These are phyloP conservation scores for Rhagoletis pomonella DNA, from an alignment of 1,140 invertebrate species.

Conservation along the genomic window DNA sequence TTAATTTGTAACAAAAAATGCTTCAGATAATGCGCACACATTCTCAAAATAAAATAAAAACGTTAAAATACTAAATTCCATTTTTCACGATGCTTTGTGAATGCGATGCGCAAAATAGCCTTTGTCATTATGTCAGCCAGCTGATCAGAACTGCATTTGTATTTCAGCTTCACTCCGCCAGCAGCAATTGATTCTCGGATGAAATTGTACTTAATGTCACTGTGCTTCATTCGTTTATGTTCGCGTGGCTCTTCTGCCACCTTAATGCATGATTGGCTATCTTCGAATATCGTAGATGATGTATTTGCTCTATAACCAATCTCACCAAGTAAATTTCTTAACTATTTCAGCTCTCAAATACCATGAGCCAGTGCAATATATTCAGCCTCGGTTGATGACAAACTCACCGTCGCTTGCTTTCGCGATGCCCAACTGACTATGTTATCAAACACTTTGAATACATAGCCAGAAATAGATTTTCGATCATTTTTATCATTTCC, in stretches of 20 bases:
- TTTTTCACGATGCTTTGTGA: slow-evolving; percentile 35
- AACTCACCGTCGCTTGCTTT: no score
- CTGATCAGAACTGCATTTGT: slow-evolving; percentile 55
- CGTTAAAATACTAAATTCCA: background rate
- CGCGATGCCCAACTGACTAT: slow-evolving; percentile 1
- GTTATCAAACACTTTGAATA: slow-evolving; percentile 61
- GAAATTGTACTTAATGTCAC: slow-evolving; percentile 63
- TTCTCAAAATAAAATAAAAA: no score
- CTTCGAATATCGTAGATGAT: slow-evolving; percentile 59
- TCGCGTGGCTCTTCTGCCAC: slow-evolving; percentile 67
- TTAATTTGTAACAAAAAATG: no score
- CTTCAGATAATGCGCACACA: no score
- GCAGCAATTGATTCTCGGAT: slow-evolving; percentile 56
- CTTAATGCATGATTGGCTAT: slow-evolving; percentile 67
- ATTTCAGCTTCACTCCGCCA: slow-evolving; percentile 40
- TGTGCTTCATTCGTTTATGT: slow-evolving; percentile 63
- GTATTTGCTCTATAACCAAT: slow-evolving; percentile 53
- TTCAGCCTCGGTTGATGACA: no score
- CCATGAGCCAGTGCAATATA: slow-evolving; percentile 59
- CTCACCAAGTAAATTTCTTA: slow-evolving; percentile 62
- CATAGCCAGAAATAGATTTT: slow-evolving; percentile 68
- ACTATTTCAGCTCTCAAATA: slow-evolving; percentile 58
- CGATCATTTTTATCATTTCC: slow-evolving; percentile 65
- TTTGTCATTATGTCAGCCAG: slow-evolving; percentile 58
- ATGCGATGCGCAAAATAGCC: background rate